Conservation (phyloP, 2,888 invertebrate genomes). For the Ennomos quercinarius region DNA sequence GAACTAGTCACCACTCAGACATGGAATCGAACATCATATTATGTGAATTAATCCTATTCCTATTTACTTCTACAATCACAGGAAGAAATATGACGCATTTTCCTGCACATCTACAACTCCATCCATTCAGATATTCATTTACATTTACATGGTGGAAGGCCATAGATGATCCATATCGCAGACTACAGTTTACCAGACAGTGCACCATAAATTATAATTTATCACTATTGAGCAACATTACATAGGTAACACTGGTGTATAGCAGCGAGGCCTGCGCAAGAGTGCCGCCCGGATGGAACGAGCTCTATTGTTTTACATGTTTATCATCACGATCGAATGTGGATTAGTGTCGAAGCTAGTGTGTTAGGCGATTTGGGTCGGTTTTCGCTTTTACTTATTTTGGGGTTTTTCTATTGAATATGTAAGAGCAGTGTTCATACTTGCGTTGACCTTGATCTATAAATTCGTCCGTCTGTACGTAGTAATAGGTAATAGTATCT, state of each 20-base stretch:
- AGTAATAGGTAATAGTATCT: no score
- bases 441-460: no score
- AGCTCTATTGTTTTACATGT: constrained; percentile 60
- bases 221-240: constrained; percentile 50
- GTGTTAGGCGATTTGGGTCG: constrained; percentile 33
- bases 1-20: no score
- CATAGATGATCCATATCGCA: constrained; percentile 7
- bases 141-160: not conserved
- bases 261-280: constrained; percentile 52
- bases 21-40: no score
- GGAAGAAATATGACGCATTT: no score
- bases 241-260: constrained; percentile 36
- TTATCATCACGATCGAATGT: constrained; percentile 67
- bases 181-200: constrained; percentile 8
- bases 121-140: not conserved
- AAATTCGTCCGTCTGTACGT: no score
- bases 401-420: constrained; percentile 15
- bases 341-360: constrained; percentile 68
- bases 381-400: constrained; percentile 54
- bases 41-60: no score
- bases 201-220: constrained; percentile 50
- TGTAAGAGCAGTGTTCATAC: no score
- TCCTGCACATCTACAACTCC: no score
- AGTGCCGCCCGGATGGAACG: constrained; percentile 57
- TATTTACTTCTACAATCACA: no score